Evolutionary conservation across 2,797 vertebrate genomes (phyloP).

Genomic region (Spizella passerina): DNA sequence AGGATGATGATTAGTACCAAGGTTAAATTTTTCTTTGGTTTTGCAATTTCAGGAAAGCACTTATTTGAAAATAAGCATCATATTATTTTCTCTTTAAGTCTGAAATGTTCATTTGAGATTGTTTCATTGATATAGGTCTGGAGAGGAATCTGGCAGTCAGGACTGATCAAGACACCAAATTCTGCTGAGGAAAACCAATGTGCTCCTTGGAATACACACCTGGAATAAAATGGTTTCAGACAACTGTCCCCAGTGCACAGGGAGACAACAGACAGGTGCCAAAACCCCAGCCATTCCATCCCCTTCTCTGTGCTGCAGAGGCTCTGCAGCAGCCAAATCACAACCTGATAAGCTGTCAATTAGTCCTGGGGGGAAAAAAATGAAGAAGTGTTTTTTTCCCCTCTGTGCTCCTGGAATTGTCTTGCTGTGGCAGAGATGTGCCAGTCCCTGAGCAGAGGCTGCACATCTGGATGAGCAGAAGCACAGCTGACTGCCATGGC

Average conservation of each 20-base stretch:
- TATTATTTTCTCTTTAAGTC: neutral
- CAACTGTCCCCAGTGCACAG: neutral
- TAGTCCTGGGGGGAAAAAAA: rapidly evolving
- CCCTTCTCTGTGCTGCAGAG: neutral
- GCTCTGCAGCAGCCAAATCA: neutral
- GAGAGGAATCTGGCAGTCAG: rapidly evolving
- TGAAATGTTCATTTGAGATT: neutral
- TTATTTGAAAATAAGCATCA: neutral
- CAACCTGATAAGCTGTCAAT: neutral
- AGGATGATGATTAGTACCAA: neutral
- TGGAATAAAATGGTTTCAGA: neutral
- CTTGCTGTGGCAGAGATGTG: neutral
- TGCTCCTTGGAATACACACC: neutral
- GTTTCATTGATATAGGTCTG: neutral
- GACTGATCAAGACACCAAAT: neutral
- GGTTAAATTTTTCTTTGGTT: neutral
- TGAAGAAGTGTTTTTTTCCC: rapidly evolving
- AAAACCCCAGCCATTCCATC: neutral
- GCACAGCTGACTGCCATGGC: neutral
- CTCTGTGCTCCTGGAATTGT: neutral
- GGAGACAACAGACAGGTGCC: neutral
- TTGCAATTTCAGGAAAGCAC: neutral
- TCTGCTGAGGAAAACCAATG: neutral
- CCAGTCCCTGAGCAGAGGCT: neutral
- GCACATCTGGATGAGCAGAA: neutral